Evolutionary conservation across 2,113 vertebrate species (phyloP).

Genomic region (Hystrix brachyura): DNA sequence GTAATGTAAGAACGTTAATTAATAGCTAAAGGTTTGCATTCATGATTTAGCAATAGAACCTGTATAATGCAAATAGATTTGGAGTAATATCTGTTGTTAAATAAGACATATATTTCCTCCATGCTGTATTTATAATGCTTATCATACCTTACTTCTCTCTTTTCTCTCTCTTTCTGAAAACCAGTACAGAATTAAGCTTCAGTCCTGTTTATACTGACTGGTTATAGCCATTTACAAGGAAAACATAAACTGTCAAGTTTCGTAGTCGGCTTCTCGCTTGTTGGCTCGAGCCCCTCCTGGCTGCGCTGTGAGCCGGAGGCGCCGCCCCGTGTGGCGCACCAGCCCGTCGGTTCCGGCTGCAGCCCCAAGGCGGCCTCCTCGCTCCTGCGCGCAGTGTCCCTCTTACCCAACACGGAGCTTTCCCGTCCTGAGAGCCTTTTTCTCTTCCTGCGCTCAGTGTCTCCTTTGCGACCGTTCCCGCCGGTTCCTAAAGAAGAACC

Average conservation of each 20-base stretch:
- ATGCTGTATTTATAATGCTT: background rate
- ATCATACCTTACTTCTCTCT: background rate
- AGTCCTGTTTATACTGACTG: background rate
- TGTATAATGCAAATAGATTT: background rate
- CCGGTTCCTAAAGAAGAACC: too few species aligned
- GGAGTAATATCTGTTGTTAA: background rate
- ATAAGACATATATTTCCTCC: background rate
- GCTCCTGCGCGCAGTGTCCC: background rate
- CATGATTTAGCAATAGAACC: background rate
- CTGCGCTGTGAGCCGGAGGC: background rate
- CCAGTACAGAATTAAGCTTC: background rate
- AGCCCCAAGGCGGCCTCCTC: background rate
- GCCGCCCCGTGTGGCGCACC: background rate
- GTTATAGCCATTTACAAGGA: background rate
- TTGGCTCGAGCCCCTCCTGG: background rate
- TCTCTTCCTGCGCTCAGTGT: background rate
- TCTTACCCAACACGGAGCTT: background rate
- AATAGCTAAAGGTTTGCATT: background rate
- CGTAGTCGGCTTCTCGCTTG: background rate
- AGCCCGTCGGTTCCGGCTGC: background rate
- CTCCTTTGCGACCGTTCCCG: background rate
- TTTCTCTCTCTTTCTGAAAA: background rate
- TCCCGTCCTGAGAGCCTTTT: background rate
- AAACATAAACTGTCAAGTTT: background rate
- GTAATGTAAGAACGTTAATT: background rate